A percentile compares a stretch with the other conserved stretches of the same genome.
phyloP scores from a whole-genome alignment of 1,140 invertebrate genomes.

The Ctenoplectra terminalis region DNA sequence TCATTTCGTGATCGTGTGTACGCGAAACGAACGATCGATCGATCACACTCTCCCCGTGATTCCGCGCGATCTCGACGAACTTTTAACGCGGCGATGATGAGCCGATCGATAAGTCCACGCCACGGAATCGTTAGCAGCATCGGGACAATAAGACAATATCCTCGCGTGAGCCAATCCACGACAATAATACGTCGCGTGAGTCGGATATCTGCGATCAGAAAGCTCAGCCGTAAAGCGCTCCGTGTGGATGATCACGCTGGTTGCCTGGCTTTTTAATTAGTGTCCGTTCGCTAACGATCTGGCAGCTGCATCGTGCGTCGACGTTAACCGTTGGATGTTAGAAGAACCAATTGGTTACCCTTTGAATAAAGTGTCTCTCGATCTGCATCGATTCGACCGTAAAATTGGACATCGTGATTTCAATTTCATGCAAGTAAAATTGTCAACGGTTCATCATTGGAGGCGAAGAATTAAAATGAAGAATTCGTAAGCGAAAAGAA shows the following conservation, averaged over 20 bases:
- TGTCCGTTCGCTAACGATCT: slow-evolving; percentile 51
- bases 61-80: slow-evolving; percentile 38
- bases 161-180: slow-evolving; percentile 51
- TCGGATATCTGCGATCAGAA: slow-evolving; percentile 50
- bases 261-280: slow-evolving; percentile 67
- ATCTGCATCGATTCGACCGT: no score
- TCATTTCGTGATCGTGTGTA: slow-evolving; percentile 34
- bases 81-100: slow-evolving; percentile 53
- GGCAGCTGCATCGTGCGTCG: not conserved
- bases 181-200: slow-evolving; percentile 59
- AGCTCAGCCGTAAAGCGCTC: slow-evolving; percentile 44
- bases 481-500: not conserved
- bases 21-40: slow-evolving; percentile 41
- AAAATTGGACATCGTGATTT: no score
- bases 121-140: slow-evolving; percentile 46
- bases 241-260: slow-evolving; percentile 27
- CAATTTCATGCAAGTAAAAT: no score
- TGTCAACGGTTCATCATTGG: no score
- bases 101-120: slow-evolving; percentile 54
- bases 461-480: not conserved
- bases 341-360: not conserved
- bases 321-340: not conserved
- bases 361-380: no score
- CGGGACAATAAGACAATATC: slow-evolving; percentile 48
- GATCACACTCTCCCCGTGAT: slow-evolving; percentile 52